Percentiles rank a stretch among this genome's conserved stretches.
phyloP scores from a whole-genome alignment of 2,797 vertebrate genomes.

The Gila robusta region DNA sequence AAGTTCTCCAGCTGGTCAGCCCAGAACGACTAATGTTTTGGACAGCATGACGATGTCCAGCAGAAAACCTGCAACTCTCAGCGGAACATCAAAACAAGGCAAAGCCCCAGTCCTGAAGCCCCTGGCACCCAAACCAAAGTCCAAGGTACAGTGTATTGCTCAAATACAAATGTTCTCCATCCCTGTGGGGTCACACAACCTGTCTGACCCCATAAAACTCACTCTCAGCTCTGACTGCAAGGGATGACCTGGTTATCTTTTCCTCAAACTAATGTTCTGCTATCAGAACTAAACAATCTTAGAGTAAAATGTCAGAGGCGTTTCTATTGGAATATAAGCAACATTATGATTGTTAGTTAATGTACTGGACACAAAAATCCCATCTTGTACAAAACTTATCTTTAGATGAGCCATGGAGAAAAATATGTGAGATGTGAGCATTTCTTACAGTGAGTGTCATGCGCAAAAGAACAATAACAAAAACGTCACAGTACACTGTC shows the following conservation, averaged over 20 bases:
- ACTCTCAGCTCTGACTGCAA: not conserved
- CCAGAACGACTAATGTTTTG: conserved; percentile 82
- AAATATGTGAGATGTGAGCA: no score
- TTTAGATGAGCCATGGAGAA: not conserved
- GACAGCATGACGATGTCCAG: conserved; percentile 86
- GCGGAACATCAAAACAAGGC: conserved; percentile 72
- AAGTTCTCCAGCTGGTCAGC: conserved; percentile 63
- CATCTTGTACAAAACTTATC: not conserved
- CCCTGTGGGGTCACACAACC: not conserved
- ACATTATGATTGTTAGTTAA: not conserved
- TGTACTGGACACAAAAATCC: not conserved
- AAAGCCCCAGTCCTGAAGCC: conserved; percentile 88
- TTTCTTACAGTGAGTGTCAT: no score
- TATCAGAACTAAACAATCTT: not conserved
- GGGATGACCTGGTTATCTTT: not conserved
- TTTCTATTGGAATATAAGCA: not conserved
- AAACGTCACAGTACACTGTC: no score
- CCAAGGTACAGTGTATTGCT: conserved; percentile 76
- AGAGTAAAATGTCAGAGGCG: conserved; percentile 4
- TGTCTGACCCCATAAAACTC: conserved; percentile 39
- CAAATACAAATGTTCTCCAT: conserved; percentile 27
- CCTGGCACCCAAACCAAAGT: conserved; percentile 84
- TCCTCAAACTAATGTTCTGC: not conserved
- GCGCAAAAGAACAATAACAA: no score
- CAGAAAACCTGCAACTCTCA: conserved; percentile 75